Evolutionary conservation across 2,888 invertebrate genomes (phyloP), one percentile per base, ranked within the genome.

Genomic region (Falcaria lacertinaria): DNA sequence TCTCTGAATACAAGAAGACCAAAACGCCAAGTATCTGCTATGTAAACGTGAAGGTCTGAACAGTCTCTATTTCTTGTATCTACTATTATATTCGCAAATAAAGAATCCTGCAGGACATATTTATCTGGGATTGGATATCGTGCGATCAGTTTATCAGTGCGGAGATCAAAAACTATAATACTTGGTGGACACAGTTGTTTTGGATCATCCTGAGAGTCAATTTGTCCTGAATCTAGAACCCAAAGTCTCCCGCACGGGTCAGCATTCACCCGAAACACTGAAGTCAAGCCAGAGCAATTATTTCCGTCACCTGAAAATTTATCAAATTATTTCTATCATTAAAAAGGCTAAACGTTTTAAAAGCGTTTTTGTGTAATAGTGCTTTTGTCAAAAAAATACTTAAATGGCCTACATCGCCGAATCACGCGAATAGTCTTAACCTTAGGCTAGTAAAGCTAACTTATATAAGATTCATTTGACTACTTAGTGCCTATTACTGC

Each of bases 181-280:
- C 94, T 92, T 0, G 95, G 95, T 0, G 94, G 93, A 58, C 95
- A 95, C 14, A 93, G 75, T 69, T 94, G 94, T 48, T 91, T 91
- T 0, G 94, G 90, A 41, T 85, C 85, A n/a, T 85, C 82, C 58
- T 91, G 91, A 0, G 93, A 90, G 59, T 95, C 91, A 2, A 94
- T 91, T 65, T 94, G 93, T 0, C 96, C 96, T 0, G 95, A 94
- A 74, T 96, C 96, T 45, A 96, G 80, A 0, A 95, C 91, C 96
- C 96, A 96, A 3, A 96, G 82, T 33, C 95, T 91, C 38, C 93
- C 92, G 55, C 96, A 96, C 0, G 90, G 84, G 71, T 96, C 96
- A 0, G 93, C 92, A 58, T 91, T 91, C 36, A 95, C 86, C 16
- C 96, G 90, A 65, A 95, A 96, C 0, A 95, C 95, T 1, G 95